phyloP scores from a whole-genome alignment of 2,797 vertebrate species.

The Arrhamphus sclerolepis region DNA sequence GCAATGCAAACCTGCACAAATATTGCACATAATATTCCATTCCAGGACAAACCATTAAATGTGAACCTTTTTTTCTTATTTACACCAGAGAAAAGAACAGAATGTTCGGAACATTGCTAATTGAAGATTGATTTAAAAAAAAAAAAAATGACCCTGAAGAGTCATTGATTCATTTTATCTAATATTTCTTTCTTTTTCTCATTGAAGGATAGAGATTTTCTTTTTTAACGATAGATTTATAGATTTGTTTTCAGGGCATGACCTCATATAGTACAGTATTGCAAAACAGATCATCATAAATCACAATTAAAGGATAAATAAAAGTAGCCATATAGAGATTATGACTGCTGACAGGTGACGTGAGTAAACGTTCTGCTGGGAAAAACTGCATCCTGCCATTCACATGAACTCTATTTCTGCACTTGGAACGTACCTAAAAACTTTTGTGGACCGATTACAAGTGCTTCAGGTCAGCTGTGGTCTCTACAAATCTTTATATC shows the following conservation, averaged over 20 bases:
- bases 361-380: too few relatives aligned
- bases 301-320: too few relatives aligned
- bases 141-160: slow-evolving; percentile 10
- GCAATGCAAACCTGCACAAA: not conserved
- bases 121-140: slow-evolving; percentile 16
- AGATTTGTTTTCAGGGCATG: slow-evolving; percentile 6
- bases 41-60: not conserved
- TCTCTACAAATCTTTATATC: too few relatives aligned
- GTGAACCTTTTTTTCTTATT: not conserved
- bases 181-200: slow-evolving; percentile 14
- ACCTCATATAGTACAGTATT: too few relatives aligned
- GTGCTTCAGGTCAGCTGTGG: too few relatives aligned
- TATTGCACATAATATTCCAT: not conserved
- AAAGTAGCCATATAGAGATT: too few relatives aligned
- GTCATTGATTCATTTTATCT: not conserved
- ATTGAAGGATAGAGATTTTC: not conserved
- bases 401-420: too few relatives aligned
- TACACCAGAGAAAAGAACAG: slow-evolving; percentile 16
- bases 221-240: slow-evolving; percentile 12
- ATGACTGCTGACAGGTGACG: too few relatives aligned
- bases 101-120: slow-evolving; percentile 19
- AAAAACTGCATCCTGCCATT: too few relatives aligned
- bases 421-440: too few relatives aligned
- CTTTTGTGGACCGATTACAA: too few relatives aligned
- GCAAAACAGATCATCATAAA: too few relatives aligned